A percentile compares a stretch with the other conserved stretches of the same genome.
phyloP scores from a whole-genome alignment of 2,797 vertebrate species.

The Eulemur coronatus region DNA sequence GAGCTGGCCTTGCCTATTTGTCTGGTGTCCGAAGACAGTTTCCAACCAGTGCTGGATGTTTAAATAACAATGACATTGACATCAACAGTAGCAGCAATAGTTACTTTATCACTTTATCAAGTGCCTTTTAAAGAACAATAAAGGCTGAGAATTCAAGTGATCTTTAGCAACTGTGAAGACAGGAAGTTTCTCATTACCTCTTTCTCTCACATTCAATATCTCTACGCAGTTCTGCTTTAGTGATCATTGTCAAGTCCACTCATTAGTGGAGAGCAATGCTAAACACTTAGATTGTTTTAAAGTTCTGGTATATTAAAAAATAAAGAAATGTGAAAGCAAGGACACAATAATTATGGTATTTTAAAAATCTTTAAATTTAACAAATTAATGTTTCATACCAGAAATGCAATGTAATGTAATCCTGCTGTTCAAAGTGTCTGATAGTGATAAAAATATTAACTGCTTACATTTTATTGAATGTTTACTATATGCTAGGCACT shows the following conservation, averaged over 20 bases:
- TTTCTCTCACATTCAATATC: background rate
- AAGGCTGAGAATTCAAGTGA: background rate
- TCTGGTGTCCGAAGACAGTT: background rate
- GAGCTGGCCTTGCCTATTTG: background rate
- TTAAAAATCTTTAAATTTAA: background rate
- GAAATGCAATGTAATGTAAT: background rate
- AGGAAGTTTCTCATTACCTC: background rate
- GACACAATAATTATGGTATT: background rate
- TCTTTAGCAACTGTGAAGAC: background rate
- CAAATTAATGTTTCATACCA: background rate
- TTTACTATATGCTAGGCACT: background rate
- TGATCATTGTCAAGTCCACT: background rate
- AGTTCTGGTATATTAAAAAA: background rate
- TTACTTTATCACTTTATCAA: background rate
- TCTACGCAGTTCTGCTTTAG: background rate
- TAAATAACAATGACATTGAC: background rate
- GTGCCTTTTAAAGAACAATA: background rate
- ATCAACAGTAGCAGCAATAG: background rate
- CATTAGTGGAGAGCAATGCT: background rate
- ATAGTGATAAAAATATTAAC: background rate
- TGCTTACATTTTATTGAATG: background rate
- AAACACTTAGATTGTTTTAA: background rate
- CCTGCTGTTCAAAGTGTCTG: background rate
- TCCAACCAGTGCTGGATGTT: background rate
- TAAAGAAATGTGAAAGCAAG: background rate